These are phyloP conservation scores for Megaceryle maxima DNA, from an alignment of 2,113 vertebrate species.

Conservation along the genomic window DNA sequence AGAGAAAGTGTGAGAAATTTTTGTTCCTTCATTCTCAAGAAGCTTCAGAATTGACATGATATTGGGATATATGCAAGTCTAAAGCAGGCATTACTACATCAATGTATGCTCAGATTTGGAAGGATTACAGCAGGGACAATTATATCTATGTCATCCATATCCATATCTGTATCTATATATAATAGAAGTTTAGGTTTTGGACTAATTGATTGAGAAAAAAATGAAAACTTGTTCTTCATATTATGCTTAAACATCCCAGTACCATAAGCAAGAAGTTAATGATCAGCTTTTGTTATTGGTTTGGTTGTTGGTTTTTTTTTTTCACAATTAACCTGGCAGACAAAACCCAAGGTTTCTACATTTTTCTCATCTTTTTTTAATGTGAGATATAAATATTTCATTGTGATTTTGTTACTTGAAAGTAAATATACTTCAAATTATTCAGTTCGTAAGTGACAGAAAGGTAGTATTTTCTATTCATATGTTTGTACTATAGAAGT, in stretches of 20 bases:
- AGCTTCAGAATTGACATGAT: background rate
- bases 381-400: background rate
- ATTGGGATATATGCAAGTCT: background rate
- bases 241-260: background rate
- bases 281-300: background rate
- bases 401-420: background rate
- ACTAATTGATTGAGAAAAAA: fast-evolving
- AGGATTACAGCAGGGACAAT: background rate
- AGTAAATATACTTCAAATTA: background rate
- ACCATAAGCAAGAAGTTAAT: background rate
- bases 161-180: background rate
- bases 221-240: fast-evolving
- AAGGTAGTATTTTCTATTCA: background rate
- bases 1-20: background rate
- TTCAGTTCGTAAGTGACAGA: background rate
- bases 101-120: background rate
- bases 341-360: background rate
- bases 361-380: background rate
- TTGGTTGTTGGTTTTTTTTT: background rate
- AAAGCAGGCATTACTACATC: background rate
- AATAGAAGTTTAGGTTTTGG: background rate
- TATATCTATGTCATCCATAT: background rate
- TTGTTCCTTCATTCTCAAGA: background rate
- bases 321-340: background rate
- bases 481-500: background rate